A percentile compares a stretch with the other conserved stretches of the same genome.
These are phyloP conservation scores for Buathra laborator DNA, from an alignment of 2,888 invertebrate genomes.

Conservation along the genomic window DNA sequence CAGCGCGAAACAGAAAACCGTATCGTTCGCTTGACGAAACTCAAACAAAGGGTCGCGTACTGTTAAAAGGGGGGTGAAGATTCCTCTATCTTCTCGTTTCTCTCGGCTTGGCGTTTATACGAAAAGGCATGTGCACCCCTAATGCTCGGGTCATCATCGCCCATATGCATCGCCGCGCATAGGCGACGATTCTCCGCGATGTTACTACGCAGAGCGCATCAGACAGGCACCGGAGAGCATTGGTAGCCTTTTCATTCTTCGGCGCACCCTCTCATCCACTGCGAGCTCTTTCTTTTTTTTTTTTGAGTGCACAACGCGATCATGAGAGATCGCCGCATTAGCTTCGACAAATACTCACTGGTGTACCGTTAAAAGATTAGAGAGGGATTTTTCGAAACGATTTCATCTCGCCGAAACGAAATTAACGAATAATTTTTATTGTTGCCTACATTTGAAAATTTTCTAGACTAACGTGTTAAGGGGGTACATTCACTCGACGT, in stretches of 20 bases:
- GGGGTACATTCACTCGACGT: no score
- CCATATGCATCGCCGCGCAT: constrained; percentile 25
- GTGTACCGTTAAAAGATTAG: constrained; percentile 75
- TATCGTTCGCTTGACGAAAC: constrained; percentile 80
- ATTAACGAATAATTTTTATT: neutral
- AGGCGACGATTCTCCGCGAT: constrained; percentile 9
- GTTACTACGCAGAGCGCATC: constrained; percentile 32
- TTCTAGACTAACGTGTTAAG: neutral
- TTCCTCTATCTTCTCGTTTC: constrained; percentile 59
- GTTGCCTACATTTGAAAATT: neutral
- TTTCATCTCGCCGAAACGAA: neutral
- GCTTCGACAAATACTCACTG: constrained; percentile 75
- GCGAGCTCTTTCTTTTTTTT: constrained; percentile 64
- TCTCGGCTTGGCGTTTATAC: neutral
- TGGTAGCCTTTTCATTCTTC: constrained; percentile 44
- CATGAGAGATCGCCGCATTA: constrained; percentile 72
- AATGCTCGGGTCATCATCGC: constrained; percentile 53
- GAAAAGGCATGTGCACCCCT: constrained; percentile 6
- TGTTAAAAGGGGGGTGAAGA: constrained; percentile 67
- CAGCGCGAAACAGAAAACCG: constrained; percentile 80
- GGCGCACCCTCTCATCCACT: constrained; percentile 35
- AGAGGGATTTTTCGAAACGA: constrained; percentile 19
- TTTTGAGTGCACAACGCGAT: constrained; percentile 48
- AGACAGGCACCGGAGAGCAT: constrained; percentile 13
- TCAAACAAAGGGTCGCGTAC: constrained; percentile 82